Evolutionary conservation across 37 sponge, comb jelly and placozoan genomes (phyloP), one percentile per base, ranked within the genome.

Genomic region (Hormiphora californensis): DNA sequence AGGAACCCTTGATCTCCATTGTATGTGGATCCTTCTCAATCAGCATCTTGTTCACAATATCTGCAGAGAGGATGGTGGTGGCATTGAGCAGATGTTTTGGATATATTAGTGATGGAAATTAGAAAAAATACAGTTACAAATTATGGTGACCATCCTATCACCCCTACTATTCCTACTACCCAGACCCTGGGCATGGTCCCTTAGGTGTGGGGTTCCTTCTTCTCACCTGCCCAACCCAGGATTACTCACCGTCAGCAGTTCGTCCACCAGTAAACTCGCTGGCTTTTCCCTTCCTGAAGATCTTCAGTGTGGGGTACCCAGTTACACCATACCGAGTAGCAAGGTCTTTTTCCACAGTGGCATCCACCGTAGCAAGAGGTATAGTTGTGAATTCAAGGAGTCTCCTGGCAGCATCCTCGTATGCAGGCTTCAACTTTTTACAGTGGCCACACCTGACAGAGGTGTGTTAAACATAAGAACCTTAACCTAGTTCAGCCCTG

Each of bases 371-470:
- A 0, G 90, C 94, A 0, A 94, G 87, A 0, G 55, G 62, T 33
- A 94, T 78, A 28, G 88, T 88, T n/a, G n/a, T n/a, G 3, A 86
- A 63, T 15, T 40, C 61, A 31, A 62, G 30, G 28, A 54, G 87
- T 21, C 90, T 61, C 23, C 90, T 23, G 41, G 93, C 93, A 85
- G 90, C 93, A 38, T 88, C 89, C 37, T 49, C 65, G 36, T 54
- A 92, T 43, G 85, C 85, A 41, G 93, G 93, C 54, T 92, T 91
- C 44, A 92, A 39, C 15, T 67, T 57, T 54, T 89, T 86, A 59
- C 93, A 92, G 19, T 88, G 92, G 21, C 86, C 86, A 88, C 92
- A 92, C 89, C 91, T 91, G 73, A 28, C n/a, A n/a, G n/a, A n/a
- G n/a, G n/a, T n/a, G n/a, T n/a, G n/a, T n/a, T n/a, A n/a, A n/a